Conservation (phyloP, 2,888 invertebrate genomes). For the Agriopis aurantiaria region DNA sequence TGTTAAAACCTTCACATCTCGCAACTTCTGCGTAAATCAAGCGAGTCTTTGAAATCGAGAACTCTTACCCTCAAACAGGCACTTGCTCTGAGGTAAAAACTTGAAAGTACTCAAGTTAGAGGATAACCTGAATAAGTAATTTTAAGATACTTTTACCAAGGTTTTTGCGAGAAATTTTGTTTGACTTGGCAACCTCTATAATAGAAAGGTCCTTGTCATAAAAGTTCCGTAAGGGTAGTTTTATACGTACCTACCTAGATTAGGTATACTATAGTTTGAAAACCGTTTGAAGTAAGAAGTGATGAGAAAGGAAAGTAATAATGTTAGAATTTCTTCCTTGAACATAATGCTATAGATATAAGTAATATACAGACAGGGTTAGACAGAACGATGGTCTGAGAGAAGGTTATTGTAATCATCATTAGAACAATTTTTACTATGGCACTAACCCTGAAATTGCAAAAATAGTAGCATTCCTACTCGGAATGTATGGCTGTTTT, state of each 20-base stretch:
- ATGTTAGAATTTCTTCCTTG: background rate
- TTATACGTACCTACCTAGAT: background rate
- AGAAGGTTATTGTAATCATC: too few species aligned
- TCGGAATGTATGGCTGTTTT: too few species aligned
- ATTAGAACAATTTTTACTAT: too few species aligned
- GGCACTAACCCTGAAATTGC: too few species aligned
- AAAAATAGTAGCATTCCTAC: too few species aligned
- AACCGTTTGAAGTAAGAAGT: constrained; percentile 1
- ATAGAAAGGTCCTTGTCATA: constrained; percentile 27
- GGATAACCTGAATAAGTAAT: constrained; percentile 30
- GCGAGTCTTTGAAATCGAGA: constrained; percentile 25
- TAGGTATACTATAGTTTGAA: constrained; percentile 8
- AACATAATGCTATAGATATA: background rate
- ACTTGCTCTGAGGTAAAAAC: constrained; percentile 20
- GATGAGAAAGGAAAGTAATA: background rate
- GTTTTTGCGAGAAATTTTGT: constrained; percentile 31
- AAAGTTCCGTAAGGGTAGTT: constrained; percentile 18
- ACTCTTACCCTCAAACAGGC: constrained; percentile 22
- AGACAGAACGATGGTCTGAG: too few species aligned
- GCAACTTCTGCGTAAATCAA: constrained; percentile 12
- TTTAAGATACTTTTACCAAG: constrained; percentile 26
- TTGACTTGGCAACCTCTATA: constrained; percentile 31
- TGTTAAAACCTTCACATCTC: constrained; percentile 8
- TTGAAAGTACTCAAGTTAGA: constrained; percentile 20
- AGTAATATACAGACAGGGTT: too few species aligned